These are phyloP conservation scores for Chanos chanos DNA, from an alignment of 2,797 vertebrate species.

Conservation along the genomic window DNA sequence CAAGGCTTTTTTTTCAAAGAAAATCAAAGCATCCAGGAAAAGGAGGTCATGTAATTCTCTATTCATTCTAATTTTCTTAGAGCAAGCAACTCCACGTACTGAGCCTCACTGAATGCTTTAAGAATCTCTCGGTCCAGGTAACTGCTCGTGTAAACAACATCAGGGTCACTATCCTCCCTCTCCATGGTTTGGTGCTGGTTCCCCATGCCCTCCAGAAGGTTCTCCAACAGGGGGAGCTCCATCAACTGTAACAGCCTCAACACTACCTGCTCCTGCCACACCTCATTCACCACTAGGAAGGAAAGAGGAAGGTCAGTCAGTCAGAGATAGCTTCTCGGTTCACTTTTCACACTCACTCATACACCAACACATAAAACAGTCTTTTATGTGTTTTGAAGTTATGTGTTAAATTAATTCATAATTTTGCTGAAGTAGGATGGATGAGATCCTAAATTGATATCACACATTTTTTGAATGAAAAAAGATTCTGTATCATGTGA, in stretches of 20 bases:
- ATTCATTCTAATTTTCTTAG: no score
- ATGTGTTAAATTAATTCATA: no score
- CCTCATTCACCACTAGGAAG: constrained; percentile 82
- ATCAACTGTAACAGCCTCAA: constrained; percentile 88
- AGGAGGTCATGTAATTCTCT: no score
- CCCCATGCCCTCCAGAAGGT: constrained; percentile 76
- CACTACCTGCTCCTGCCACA: constrained; percentile 94
- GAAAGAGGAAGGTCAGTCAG: background rate
- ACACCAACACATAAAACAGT: no score
- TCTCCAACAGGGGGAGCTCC: constrained; percentile 90
- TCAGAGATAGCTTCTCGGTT: background rate
- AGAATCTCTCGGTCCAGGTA: constrained; percentile 92
- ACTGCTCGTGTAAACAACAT: constrained; percentile 78
- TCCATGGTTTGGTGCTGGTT: constrained; percentile 55
- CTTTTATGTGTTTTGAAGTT: no score
- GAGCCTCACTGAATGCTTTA: constrained; percentile 93
- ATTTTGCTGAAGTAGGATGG: no score
- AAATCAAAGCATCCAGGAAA: no score
- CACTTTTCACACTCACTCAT: no score
- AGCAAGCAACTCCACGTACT: constrained; percentile 71
- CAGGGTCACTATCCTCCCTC: constrained; percentile 70
- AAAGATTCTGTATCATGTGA: no score
- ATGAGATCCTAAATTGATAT: no score
- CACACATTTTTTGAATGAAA: no score
- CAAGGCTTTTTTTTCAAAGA: no score